Evolutionary conservation across 1,140 invertebrate species (phyloP).

Genomic region (Caenorhabditis latens): DNA sequence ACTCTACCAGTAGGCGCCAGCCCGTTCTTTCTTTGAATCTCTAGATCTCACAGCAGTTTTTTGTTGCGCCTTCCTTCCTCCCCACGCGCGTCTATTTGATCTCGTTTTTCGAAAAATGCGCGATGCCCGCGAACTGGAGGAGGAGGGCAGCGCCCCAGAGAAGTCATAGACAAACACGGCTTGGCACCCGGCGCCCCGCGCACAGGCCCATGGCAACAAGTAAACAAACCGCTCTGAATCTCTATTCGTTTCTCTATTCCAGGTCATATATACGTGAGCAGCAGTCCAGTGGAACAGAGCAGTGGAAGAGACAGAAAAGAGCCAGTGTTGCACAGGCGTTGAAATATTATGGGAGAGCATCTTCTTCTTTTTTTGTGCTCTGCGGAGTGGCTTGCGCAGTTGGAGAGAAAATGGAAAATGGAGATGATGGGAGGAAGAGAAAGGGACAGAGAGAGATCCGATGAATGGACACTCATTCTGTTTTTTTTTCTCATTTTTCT

Average conservation of each 20-base stretch:
- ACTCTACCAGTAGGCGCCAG: background rate
- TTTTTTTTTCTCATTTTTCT: no score
- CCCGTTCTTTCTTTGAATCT: background rate
- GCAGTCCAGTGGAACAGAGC: background rate
- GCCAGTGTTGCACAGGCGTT: background rate
- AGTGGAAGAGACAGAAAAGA: background rate
- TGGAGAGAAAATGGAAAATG: no score
- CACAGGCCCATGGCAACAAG: slow-evolving; percentile 20
- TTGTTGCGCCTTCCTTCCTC: background rate
- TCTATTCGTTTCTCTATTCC: background rate
- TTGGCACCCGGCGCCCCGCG: background rate
- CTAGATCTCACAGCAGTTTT: background rate
- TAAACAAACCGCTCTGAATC: slow-evolving; percentile 4
- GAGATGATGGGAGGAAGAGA: background rate
- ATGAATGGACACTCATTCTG: no score
- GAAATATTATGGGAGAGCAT: background rate
- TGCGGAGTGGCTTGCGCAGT: no score
- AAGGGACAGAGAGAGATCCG: background rate
- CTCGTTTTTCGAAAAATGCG: background rate
- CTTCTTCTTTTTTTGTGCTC: no score
- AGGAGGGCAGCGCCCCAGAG: background rate
- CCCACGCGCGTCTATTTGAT: background rate
- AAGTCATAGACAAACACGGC: slow-evolving; percentile 41
- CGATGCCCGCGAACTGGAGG: background rate
- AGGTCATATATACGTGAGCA: background rate